Percentiles rank a stretch among this genome's conserved stretches.
Conservation (phyloP, 2,797 vertebrate genomes). For the Centropyge bicolor region DNA sequence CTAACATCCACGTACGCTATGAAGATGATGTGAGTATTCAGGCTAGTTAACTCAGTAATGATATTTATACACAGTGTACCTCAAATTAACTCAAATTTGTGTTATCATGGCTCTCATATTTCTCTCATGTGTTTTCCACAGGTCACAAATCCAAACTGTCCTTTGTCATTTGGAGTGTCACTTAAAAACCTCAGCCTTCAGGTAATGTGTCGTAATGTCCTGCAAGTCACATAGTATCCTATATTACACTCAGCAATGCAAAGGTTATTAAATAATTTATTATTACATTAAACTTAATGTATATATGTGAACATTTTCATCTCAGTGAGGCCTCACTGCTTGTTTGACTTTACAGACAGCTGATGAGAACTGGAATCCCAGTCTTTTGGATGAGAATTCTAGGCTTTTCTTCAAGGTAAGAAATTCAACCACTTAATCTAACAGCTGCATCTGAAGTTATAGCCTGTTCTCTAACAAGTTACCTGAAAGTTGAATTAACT, state of each 20-base stretch:
- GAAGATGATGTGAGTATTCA: slow-evolving; percentile 95
- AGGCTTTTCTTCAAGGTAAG: slow-evolving; percentile 96
- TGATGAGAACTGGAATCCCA: slow-evolving; percentile 94
- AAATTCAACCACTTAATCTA: slow-evolving; percentile 1
- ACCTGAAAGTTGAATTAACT: not conserved
- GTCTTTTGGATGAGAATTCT: slow-evolving; percentile 93
- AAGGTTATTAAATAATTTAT: slow-evolving; percentile 3
- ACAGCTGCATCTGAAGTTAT: not conserved
- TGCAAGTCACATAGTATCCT: not conserved
- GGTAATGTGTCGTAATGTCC: slow-evolving; percentile 81
- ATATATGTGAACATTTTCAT: not conserved
- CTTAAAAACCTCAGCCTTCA: slow-evolving; percentile 98
- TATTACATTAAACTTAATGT: not conserved
- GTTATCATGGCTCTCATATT: not conserved
- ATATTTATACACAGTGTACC: not conserved
- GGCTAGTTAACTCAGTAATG: not conserved
- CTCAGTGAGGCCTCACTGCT: not conserved
- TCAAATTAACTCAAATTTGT: slow-evolving; percentile 1
- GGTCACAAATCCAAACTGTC: slow-evolving; percentile 93
- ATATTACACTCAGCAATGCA: not conserved
- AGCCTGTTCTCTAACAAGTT: not conserved
- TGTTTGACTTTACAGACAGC: slow-evolving; percentile 86
- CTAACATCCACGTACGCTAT: slow-evolving; percentile 96
- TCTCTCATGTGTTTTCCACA: slow-evolving; percentile 65
- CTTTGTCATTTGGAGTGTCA: slow-evolving; percentile 95